Conservation (phyloP, 1,140 invertebrate genomes). For the Mactra quadrangularis region DNA sequence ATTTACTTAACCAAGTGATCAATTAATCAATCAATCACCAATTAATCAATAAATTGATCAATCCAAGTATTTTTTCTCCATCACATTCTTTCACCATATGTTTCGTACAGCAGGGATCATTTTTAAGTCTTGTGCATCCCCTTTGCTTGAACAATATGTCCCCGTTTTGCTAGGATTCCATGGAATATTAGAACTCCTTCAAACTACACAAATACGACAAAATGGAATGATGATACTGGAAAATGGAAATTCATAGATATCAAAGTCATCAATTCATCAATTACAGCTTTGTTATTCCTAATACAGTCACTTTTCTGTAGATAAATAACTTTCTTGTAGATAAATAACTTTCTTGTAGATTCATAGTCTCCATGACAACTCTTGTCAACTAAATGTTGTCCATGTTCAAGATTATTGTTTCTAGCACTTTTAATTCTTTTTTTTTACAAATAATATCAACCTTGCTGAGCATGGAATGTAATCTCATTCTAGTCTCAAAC, state of each 20-base stretch:
- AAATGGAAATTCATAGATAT: not conserved
- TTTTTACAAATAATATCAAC: too few relatives aligned
- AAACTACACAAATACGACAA: not conserved
- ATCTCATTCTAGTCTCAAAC: too few relatives aligned
- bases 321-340: not conserved
- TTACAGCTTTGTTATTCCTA: not conserved
- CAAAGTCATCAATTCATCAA: not conserved
- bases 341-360: not conserved
- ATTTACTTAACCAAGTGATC: not conserved
- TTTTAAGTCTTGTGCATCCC: not conserved
- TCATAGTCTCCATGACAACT: too few relatives aligned
- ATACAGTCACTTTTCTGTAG: not conserved
- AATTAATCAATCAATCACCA: not conserved
- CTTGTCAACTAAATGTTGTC: too few relatives aligned
- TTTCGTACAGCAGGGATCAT: too few relatives aligned
- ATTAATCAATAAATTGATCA: not conserved
- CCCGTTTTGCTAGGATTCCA: not conserved
- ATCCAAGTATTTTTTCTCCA: not conserved
- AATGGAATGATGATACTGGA: conserved; percentile 15
- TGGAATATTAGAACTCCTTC: not conserved
- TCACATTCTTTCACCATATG: not conserved
- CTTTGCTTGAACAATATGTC: not conserved
- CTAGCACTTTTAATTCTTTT: too few relatives aligned
- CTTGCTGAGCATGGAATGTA: too few relatives aligned
- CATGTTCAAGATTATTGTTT: too few relatives aligned